Evolutionary conservation across 2,113 vertebrate genomes (phyloP).

Genomic region (Ibidorhyncha struthersii): DNA sequence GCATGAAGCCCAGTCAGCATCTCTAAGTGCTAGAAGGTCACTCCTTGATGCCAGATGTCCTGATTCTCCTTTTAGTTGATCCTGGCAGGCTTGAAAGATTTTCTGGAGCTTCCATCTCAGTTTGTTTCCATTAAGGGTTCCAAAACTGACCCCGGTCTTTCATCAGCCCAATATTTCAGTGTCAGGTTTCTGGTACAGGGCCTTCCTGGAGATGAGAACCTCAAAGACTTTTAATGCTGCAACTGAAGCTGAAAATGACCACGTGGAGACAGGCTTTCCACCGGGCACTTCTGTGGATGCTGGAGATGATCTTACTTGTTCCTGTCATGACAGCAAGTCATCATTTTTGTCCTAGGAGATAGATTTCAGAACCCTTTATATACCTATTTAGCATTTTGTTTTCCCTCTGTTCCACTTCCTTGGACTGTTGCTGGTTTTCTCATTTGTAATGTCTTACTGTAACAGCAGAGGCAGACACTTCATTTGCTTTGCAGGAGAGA

Average conservation of each 20-base stretch:
- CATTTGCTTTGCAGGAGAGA: not conserved
- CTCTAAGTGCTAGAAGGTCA: not conserved
- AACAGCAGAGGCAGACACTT: not conserved
- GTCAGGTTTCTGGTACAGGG: not conserved
- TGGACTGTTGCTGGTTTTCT: not conserved
- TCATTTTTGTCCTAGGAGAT: not conserved
- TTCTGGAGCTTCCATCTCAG: not conserved
- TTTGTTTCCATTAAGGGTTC: not conserved
- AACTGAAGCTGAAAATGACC: not conserved
- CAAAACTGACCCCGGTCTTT: not conserved
- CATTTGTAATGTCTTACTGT: not conserved
- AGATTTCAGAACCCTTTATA: not conserved
- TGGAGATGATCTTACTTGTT: not conserved
- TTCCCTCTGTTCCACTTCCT: not conserved
- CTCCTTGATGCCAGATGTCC: not conserved
- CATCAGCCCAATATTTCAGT: not conserved
- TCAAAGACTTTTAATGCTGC: not conserved
- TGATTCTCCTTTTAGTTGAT: not conserved
- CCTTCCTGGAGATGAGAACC: not conserved
- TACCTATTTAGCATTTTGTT: not conserved
- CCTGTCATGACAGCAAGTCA: not conserved
- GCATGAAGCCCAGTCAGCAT: not conserved
- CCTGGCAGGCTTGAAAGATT: not conserved
- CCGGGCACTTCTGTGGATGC: not conserved
- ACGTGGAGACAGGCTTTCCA: not conserved